Conservation (phyloP, 2,888 invertebrate species). For the Galeopsomyia nigrocyanea region DNA sequence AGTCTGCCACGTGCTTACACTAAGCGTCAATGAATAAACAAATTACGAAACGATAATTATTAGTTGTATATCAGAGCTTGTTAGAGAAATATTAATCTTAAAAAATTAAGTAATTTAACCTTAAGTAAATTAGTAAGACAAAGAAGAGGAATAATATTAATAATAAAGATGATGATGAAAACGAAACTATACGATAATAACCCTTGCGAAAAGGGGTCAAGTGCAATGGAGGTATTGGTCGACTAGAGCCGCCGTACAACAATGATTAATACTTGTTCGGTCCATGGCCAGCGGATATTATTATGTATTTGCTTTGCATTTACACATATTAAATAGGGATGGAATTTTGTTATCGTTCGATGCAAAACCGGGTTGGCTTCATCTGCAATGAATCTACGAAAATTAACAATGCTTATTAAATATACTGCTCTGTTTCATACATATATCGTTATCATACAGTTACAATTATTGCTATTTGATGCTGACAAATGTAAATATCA, state of each 20-base stretch:
- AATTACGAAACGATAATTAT: no score
- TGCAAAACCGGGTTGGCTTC: constrained; percentile 31
- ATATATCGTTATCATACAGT: constrained; percentile 10
- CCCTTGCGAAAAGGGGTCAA: constrained; percentile 38
- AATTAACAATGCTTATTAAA: constrained; percentile 6
- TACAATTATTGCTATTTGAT: not conserved
- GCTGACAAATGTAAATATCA: not conserved
- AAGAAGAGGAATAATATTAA: not conserved
- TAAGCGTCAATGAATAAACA: no score
- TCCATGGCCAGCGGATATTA: constrained; percentile 54
- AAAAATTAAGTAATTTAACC: constrained; percentile 52
- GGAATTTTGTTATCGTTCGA: constrained; percentile 32
- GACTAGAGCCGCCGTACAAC: constrained; percentile 67
- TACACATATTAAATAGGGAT: not conserved
- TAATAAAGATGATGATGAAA: not conserved
- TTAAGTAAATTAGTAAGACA: constrained; percentile 54
- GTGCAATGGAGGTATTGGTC: constrained; percentile 64
- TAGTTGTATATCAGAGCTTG: no score
- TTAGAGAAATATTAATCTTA: not conserved
- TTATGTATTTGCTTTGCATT: constrained; percentile 10
- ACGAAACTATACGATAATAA: constrained; percentile 16
- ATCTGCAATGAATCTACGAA: not conserved
- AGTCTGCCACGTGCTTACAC: no score
- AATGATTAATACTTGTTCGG: constrained; percentile 58
- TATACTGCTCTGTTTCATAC: constrained; percentile 17